phyloP scores from a whole-genome alignment of 2,797 vertebrate genomes.

The Onychomys leucogaster region DNA sequence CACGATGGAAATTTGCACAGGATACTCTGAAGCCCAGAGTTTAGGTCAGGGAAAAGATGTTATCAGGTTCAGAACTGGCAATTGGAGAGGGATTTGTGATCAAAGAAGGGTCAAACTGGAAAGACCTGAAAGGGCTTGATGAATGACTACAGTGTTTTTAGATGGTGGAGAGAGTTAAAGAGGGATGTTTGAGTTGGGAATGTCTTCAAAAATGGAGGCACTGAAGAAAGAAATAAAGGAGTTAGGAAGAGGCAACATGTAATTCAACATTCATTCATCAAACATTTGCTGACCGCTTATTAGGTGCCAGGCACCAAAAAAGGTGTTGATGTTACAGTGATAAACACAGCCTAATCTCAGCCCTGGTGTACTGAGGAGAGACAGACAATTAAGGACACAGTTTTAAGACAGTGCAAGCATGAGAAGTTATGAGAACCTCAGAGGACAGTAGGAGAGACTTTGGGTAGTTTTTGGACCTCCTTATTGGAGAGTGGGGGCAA shows the following conservation, averaged over 20 bases:
- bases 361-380: background rate
- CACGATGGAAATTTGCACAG: slow-evolving; percentile 15
- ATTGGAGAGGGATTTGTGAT: slow-evolving; percentile 35
- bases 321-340: slow-evolving; percentile 13
- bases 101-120: slow-evolving; percentile 20
- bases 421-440: background rate
- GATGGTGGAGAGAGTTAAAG: slow-evolving; percentile 8
- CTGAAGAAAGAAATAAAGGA: background rate
- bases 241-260: background rate
- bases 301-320: background rate
- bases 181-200: background rate
- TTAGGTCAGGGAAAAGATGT: background rate
- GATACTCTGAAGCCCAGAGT: slow-evolving; percentile 2
- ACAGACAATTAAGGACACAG: background rate
- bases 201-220: slow-evolving; percentile 39
- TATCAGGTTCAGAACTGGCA: background rate
- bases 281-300: slow-evolving; percentile 37
- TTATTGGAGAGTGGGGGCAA: background rate
- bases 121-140: slow-evolving; percentile 5
- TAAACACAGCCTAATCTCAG: slow-evolving; percentile 5
- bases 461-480: background rate
- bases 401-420: background rate
- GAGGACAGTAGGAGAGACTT: slow-evolving; percentile 31
- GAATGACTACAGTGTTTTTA: slow-evolving; percentile 16
- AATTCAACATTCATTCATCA: slow-evolving; percentile 44